These are phyloP conservation scores for Lutraria lutraria DNA, from an alignment of 2,888 invertebrate species.

Conservation along the genomic window DNA sequence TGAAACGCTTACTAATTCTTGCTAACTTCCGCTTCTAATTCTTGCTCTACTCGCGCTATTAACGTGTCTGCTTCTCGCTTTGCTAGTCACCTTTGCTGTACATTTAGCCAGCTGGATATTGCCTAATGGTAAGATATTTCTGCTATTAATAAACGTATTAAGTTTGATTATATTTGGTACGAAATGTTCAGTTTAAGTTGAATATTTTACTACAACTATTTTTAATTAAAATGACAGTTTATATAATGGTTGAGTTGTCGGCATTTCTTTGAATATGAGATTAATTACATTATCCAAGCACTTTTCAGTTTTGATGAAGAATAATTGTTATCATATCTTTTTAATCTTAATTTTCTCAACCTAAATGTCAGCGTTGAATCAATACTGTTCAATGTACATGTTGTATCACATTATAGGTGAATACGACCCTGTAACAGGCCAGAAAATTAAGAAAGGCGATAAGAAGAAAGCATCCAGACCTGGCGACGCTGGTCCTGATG, in stretches of 20 bases:
- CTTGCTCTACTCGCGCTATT: not conserved
- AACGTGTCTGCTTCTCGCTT: not conserved
- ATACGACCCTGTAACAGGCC: slow-evolving; percentile 78
- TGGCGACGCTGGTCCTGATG: slow-evolving; percentile 67
- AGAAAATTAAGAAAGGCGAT: slow-evolving; percentile 79
- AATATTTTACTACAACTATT: too few species aligned
- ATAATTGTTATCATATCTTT: not conserved
- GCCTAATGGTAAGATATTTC: not conserved
- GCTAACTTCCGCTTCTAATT: not conserved
- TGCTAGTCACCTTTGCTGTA: slow-evolving; percentile 14
- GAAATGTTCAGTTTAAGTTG: too few species aligned
- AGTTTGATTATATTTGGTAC: not conserved
- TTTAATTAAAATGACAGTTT: too few species aligned
- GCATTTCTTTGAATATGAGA: too few species aligned
- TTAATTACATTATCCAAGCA: not conserved
- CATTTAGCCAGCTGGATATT: not conserved
- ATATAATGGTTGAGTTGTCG: too few species aligned
- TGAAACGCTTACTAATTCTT: not conserved
- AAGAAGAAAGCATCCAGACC: slow-evolving; percentile 67
- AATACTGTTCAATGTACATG: not conserved
- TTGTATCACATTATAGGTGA: slow-evolving; percentile 53
- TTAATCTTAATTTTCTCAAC: too few species aligned
- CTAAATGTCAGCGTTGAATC: too few species aligned
- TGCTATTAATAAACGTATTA: not conserved
- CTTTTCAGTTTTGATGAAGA: not conserved